Evolutionary conservation across 1,140 invertebrate species (phyloP).

Genomic region (Drosophila biarmipes): DNA sequence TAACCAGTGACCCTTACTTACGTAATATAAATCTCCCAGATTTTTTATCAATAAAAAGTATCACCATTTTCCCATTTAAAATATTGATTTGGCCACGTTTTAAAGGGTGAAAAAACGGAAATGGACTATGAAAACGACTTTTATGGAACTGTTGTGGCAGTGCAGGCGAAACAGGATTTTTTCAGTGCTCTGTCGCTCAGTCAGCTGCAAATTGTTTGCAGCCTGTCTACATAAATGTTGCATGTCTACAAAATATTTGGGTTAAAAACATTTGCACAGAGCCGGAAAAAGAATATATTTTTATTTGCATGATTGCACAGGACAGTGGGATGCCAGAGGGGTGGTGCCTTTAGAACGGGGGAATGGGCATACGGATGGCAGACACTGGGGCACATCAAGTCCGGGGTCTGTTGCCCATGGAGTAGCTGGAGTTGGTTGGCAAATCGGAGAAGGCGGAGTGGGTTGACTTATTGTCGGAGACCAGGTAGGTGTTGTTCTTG

Average conservation of each 20-base stretch:
- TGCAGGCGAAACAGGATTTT: constrained; percentile 25
- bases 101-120: background rate
- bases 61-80: background rate
- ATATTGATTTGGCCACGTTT: background rate
- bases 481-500: background rate
- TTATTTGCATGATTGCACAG: constrained; percentile 79
- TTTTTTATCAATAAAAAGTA: background rate
- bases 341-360: background rate
- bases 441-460: background rate
- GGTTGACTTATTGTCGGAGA: background rate
- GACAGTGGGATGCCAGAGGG: constrained; percentile 5
- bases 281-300: constrained; percentile 60
- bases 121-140: background rate
- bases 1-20: too few species aligned
- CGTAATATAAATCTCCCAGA: too few species aligned
- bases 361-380: background rate
- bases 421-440: constrained; percentile 1
- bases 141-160: background rate
- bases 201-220: constrained; percentile 49
- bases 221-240: constrained; percentile 69
- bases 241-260: constrained; percentile 83
- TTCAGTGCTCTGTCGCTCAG: constrained; percentile 15
- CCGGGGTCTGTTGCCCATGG: background rate
- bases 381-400: constrained; percentile 9
- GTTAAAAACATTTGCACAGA: constrained; percentile 76